Evolutionary conservation across 2,113 vertebrate genomes (phyloP), one percentile per base, ranked within the genome.

Genomic region (Planiliza haematocheilus): DNA sequence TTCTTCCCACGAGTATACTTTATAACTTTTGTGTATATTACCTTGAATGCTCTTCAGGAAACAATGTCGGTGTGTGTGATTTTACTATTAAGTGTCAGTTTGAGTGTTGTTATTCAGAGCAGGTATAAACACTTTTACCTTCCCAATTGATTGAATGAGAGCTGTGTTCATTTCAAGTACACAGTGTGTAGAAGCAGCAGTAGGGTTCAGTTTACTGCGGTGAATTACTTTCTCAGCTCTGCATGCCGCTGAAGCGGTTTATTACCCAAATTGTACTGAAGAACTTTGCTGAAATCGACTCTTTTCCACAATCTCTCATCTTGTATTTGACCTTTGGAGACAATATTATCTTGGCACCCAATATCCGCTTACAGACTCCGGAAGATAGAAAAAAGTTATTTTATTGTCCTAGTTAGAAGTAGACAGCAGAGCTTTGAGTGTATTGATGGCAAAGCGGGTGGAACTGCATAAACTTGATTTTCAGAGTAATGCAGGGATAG

Each of bases 291-390:
- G 50, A 58, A 50, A 39, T 56, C 4, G 0, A 65, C 41, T 37
- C 4, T 53, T 41, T 46, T 9, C 12, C 39, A 64, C 24, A 38
- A 64, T 83, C 57, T 80, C 65, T 68, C 75, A 65, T 70, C 45
- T 30, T 50, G 38, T 13, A 37, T 49, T 17, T 85, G 81, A 85
- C 72, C 84, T 72, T 81, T 71, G 4, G 69, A 79, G 51, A 81
- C 39, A 45, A 42, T 46, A 30, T 60, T 52, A 70, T 84, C 63
- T 62, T 74, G 17, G 11, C 38, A 57, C 73, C 11, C 34, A 42
- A 62, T 70, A 67, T 81, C 77, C 87, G 65, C 81, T 86, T 46
- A 12, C 50, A 65, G 69, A 67, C 41, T 60, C 59, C 24, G 37
- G 56, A 30, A 66, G 73, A 77, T 70, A 34, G n/a, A n/a, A n/a